Base-by-base conservation (phyloP, 2,113 vertebrate genomes). In the Pelmatolapia mariae region DNA sequence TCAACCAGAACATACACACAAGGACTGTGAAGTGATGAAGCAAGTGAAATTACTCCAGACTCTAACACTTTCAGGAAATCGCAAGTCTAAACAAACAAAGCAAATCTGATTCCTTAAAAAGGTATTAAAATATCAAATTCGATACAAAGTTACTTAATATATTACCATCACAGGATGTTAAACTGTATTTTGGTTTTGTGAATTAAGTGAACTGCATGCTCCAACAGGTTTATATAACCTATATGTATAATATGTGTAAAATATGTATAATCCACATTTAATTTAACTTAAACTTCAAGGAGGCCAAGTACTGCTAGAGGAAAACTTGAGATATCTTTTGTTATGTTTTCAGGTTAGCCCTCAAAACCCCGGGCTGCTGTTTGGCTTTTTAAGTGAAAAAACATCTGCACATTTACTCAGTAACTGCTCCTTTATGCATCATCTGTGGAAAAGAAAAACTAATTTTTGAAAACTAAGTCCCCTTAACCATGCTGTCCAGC, bases 351-450 rank as follows among this genome's bases (percentile, higher is more conserved):
- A 10, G 24, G 24, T 76, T 76, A 50, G 26, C 71, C 16, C 16
- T 50, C 9, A 29, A 76, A 76, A 0, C 15, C 71, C 43, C 2
- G 0, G 15, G 40, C 6, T 50, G 24, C 24, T 76, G 43, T 76
- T 50, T 50, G 71, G 18, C 24, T 47, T 29, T 29, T 76, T 47
- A 1, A 76, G 10, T 31, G 24, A 76, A 50, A 76, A 50, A 76
- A 18, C 43, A 50, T 50, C 71, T 50, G 43, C 26, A 52, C 26
- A 33, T 52, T 52, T 52, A n/a, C 45, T 78, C 45, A 78, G 45
- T 52, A 52, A 78, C 63, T 68, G 11, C 19, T 68, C 19, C 33
- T 38, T 68, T 40, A 68, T 40, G n/a, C 4, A 52, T 52, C 26
- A 78, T 52, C 26, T 29, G 18, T 8, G 4, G 26, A 78, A 19